Evolutionary conservation across 2,113 vertebrate species (phyloP).

Genomic region (Cinclus cinclus): DNA sequence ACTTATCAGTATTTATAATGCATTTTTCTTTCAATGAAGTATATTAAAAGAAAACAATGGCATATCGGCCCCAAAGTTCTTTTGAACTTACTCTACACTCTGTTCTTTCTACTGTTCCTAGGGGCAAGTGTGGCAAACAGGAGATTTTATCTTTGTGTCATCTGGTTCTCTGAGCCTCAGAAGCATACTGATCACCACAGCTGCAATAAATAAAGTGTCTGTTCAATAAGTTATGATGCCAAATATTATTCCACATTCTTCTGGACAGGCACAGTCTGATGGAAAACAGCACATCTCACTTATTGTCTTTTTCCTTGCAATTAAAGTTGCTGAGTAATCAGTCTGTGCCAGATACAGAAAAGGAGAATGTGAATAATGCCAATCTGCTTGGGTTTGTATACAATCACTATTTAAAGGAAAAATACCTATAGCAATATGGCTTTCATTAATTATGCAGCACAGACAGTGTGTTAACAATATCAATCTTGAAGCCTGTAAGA

Average conservation of each 20-base stretch:
- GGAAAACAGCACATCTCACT: constrained; percentile 56
- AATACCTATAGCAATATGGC: neutral
- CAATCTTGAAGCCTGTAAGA: neutral
- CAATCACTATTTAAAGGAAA: constrained; percentile 70
- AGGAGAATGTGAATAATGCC: constrained; percentile 58
- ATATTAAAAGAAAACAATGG: constrained; percentile 49
- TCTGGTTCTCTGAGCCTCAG: constrained; percentile 57
- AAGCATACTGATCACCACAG: constrained; percentile 68
- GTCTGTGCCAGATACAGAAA: constrained; percentile 17
- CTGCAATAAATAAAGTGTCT: constrained; percentile 74
- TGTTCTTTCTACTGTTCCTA: constrained; percentile 16
- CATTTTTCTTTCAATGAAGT: constrained; percentile 1
- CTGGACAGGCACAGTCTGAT: constrained; percentile 61
- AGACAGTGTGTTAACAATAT: neutral
- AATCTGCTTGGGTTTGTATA: constrained; percentile 58
- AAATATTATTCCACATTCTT: constrained; percentile 72
- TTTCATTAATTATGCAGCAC: neutral
- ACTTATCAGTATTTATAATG: constrained; percentile 37
- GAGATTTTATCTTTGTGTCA: constrained; percentile 41
- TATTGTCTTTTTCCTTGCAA: constrained; percentile 31
- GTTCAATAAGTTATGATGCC: constrained; percentile 56
- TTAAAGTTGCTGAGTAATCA: constrained; percentile 47
- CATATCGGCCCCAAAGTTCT: neutral
- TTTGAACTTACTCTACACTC: constrained; percentile 18
- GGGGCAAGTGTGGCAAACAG: constrained; percentile 14